phyloP scores from a whole-genome alignment of 2,113 vertebrate species.

The Puntigrus tetrazona region DNA sequence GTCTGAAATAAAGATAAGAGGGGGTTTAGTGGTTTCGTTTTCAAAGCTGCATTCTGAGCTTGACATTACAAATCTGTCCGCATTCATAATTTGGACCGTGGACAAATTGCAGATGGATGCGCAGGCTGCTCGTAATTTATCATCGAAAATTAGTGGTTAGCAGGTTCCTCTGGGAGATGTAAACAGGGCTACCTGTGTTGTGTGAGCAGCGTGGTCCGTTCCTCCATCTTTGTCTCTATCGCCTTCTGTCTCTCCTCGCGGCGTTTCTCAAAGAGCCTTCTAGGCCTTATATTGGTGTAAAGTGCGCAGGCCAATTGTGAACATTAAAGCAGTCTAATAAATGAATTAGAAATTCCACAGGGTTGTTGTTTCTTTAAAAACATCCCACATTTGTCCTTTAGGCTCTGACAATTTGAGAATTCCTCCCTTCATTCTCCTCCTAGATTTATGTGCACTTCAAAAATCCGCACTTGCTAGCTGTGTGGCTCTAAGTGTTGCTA shows the following conservation, averaged over 20 bases:
- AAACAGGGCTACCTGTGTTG: constrained; percentile 56
- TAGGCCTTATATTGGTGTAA: neutral
- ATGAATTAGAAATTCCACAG: neutral
- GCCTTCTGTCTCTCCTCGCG: neutral
- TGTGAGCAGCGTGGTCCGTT: neutral
- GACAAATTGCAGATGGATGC: constrained; percentile 63
- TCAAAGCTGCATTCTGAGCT: constrained; percentile 26
- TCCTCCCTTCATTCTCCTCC: constrained; percentile 16
- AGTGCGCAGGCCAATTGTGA: neutral
- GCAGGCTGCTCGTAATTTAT: constrained; percentile 65
- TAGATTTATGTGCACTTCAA: constrained; percentile 46
- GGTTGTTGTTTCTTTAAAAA: neutral
- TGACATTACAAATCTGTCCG: constrained; percentile 64
- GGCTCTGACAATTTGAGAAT: constrained; percentile 22
- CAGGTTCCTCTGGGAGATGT: constrained; percentile 44
- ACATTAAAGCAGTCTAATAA: neutral
- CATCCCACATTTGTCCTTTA: neutral
- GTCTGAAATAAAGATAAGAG: constrained; percentile 25
- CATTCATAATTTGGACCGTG: constrained; percentile 62
- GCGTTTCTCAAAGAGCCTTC: neutral
- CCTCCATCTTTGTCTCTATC: constrained; percentile 5
- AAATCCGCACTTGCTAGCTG: constrained; percentile 45
- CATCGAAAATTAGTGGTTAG: constrained; percentile 61
- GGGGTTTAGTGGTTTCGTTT: neutral
- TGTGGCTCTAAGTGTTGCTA: constrained; percentile 40